These are phyloP conservation scores for Baronia brevicornis DNA, from an alignment of 2,888 invertebrate genomes.

Conservation along the genomic window DNA sequence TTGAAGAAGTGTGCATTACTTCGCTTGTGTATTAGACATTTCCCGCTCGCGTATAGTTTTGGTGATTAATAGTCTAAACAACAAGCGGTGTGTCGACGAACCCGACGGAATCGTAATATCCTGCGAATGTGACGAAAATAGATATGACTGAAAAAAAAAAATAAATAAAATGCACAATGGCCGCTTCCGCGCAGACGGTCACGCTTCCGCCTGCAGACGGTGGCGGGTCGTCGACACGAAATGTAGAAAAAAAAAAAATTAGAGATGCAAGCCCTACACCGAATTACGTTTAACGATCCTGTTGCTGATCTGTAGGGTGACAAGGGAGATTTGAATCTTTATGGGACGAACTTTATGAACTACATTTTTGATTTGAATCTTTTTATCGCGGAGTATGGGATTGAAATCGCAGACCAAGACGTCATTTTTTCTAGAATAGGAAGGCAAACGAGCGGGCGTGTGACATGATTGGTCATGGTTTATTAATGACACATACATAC, in stretches of 20 bases:
- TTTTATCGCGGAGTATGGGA: too few relatives aligned
- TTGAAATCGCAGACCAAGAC: too few relatives aligned
- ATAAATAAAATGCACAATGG: conserved; percentile 52
- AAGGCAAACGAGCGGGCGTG: too few relatives aligned
- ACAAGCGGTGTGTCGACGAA: conserved; percentile 21
- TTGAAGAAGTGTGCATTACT: not conserved
- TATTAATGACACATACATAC: too few relatives aligned
- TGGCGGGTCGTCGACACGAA: too few relatives aligned
- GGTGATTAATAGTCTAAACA: conserved; percentile 11
- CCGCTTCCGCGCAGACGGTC: conserved; percentile 55
- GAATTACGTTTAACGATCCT: conserved; percentile 51
- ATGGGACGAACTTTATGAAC: too few relatives aligned
- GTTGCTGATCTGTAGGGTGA: conserved; percentile 27
- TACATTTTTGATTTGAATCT: too few relatives aligned
- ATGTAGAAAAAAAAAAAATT: conserved; percentile 41
- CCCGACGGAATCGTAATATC: conserved; percentile 46
- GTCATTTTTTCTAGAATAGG: too few relatives aligned
- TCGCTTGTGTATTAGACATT: not conserved
- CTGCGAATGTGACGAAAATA: conserved; percentile 62
- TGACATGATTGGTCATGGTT: too few relatives aligned
- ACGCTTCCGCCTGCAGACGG: conserved; percentile 50
- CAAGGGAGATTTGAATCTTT: too few relatives aligned
- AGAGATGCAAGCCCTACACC: conserved; percentile 44
- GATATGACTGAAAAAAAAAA: conserved; percentile 43
- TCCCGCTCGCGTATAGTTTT: not conserved